Base-by-base conservation (phyloP, 2,797 vertebrate genomes). In the Triplophysa bombifrons region DNA sequence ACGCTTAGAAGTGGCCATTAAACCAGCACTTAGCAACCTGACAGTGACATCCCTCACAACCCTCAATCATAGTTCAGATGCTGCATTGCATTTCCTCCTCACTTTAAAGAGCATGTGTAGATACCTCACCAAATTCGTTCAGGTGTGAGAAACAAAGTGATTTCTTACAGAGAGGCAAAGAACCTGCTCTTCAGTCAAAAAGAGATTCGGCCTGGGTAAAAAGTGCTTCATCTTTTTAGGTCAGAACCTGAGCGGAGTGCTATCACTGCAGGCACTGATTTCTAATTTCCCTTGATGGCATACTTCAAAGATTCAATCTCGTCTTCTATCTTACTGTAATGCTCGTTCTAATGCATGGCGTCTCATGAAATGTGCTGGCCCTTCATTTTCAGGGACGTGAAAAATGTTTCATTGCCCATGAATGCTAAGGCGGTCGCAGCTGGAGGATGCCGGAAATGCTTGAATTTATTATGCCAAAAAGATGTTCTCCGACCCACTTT, bases 361-460 rank as follows among this genome's bases (percentile, higher is more conserved):
- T 72, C 72, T 69, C 84, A 86, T 56, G n/a, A 86, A 87, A 87
- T 89, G 85, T 83, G 79, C 79, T 83, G 74, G 83, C 86, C 80
- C 84, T 86, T 78, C 79, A 88, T 85, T 88, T 87, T 78, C 78
- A 44, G 17, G 58, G 67, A 58, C 58, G 72, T 74, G 72, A 85
- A 86, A 88, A 88, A 79, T 86, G 87, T 87, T 86, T 85, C 88
- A 86, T 16, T 72, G 83, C 84, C 88, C 64, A 85, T 83, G 67
- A 88, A 89, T 82, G 88, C 90, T 91, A 90, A 90, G 88, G 84
- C 78, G 80, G 85, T 84, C 86, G 84, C 90, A 92, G 90, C 88
- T 92, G 90, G 87, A 86, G 82, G 82, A 71, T 79, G 63, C 87
- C 88, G 91, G 91, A 94, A 91, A 91, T 87, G 88, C 88, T 91